Evolutionary conservation across 2,797 vertebrate genomes (phyloP).

Genomic region (Pampus argenteus): DNA sequence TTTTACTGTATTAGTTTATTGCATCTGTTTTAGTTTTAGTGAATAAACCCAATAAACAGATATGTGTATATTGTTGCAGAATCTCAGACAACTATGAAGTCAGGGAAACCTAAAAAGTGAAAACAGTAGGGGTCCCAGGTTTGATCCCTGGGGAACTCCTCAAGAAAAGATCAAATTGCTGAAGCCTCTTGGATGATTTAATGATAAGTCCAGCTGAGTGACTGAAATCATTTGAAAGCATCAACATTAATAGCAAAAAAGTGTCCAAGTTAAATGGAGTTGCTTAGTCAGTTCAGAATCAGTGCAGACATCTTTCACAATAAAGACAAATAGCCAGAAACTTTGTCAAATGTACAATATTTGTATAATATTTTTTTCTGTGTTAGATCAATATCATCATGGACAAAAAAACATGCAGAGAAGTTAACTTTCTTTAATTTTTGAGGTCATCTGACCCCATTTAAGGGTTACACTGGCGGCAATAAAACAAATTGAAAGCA

Average conservation of each 20-base stretch:
- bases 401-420: slow-evolving; percentile 1
- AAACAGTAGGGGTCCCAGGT: slow-evolving; percentile 1
- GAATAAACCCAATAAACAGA: too few relatives aligned
- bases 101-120: not conserved
- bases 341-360: slow-evolving; percentile 16
- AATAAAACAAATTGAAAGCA: slow-evolving; percentile 56
- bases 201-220: not conserved
- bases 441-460: slow-evolving; percentile 58
- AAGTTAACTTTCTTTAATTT: slow-evolving; percentile 36
- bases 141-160: slow-evolving; percentile 5
- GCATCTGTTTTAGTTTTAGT: too few relatives aligned
- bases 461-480: slow-evolving; percentile 56
- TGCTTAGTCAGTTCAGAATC: not conserved
- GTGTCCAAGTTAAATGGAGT: not conserved
- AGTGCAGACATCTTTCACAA: not conserved
- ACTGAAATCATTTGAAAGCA: not conserved
- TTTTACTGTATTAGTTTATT: too few relatives aligned
- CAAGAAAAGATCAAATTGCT: not conserved
- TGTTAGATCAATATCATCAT: not conserved
- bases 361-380: slow-evolving; percentile 27
- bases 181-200: not conserved
- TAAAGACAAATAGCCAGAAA: not conserved
- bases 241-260: not conserved
- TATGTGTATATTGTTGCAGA: not conserved
- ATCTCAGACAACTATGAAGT: not conserved